Evolutionary conservation across 53 echinoderm and acorn worm genomes (phyloP), one percentile per base, ranked within the genome.

Genomic region (Patiria pectinifera): DNA sequence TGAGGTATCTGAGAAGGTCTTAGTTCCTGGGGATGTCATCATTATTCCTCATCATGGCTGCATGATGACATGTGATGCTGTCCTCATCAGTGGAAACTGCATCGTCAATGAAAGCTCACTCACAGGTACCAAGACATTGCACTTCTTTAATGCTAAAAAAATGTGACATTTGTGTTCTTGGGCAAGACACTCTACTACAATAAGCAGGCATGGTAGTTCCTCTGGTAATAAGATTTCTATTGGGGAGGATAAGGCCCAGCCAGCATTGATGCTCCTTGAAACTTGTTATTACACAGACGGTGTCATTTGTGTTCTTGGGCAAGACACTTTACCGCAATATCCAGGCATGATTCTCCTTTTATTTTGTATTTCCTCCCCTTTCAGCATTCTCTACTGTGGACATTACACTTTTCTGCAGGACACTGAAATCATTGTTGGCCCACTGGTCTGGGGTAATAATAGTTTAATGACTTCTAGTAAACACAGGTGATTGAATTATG

Each of bases 91-190:
- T 61, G 96, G 96, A 4, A 97, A 96, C 87, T 97, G 97, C 83
- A 94, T 97, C 45, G 96, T 97, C 45, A 97, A 97, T 82, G 97
- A 97, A 53, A 96, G 97, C 62, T 95, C 95, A 94, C 93, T 97
- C 18, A 97, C 97, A 83, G 97, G 97, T 97, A 15, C 61, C 87
- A 19, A 75, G n/a, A n/a, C n/a, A 15, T 13, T 16, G 15, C 3
- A 18, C 19, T 10, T 4, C 8, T 7, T 45, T 11, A 6, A 18
- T 45, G 4, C 47, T 46, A 22, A 75, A 6, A 22, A n/a, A n/a
- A n/a, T n/a, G n/a, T n/a, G n/a, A n/a, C n/a, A n/a, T n/a, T n/a
- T n/a, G n/a, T n/a, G n/a, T n/a, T n/a, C 13, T 75, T 75, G 26
- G 22, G 76, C 22, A 24, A 22, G 26, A 7, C 22, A 75, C 76